Base-by-base conservation (phyloP, 2,888 invertebrate genomes). In the Ennomos erosarius region DNA sequence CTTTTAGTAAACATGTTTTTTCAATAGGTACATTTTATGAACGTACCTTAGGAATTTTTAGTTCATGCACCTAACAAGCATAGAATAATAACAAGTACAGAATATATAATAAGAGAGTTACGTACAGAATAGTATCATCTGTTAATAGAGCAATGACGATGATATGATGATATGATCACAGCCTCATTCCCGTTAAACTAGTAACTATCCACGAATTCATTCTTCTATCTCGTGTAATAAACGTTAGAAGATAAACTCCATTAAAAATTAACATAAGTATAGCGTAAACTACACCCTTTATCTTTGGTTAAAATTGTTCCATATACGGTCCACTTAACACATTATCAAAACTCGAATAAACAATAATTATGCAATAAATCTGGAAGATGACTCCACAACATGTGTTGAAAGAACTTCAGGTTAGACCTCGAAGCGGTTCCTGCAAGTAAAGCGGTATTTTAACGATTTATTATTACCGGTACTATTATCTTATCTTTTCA, bases 341-440 rank as follows among this genome's bases (percentile, higher is more conserved):
- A 68, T 71, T 64, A 74, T 68, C 65, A 67, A 66, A 68, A 63
- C 54, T 60, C 55, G 59, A 65, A 69, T 55, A 70, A 68, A 71
- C 70, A 64, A 65, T 65, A 67, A 79, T 79, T 81, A 82, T 74
- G 78, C 80, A 79, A 88, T 87, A 88, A 87, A 89, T 88, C 84
- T 76, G 79, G 71, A 81, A 82, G 77, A 68, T 68, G 73, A 83
- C 64, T 68, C 78, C 81, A 79, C 87, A 87, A 83, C 59, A 59
- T 45, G 85, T 87, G 89, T 80, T 82, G 86, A 85, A 51, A 64
- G 48, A 48, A 34, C 36, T 34, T 16, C 12, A 51, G 11, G 10
- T 1, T 9, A 46, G 39, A 34, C 13, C 16, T 16, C 26, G 13
- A 53, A 49, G 38, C 13, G 36, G 16, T 49, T 3, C 12, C 4